Base-by-base conservation (phyloP, 2,113 vertebrate species). In the Vanacampus margaritifer region DNA sequence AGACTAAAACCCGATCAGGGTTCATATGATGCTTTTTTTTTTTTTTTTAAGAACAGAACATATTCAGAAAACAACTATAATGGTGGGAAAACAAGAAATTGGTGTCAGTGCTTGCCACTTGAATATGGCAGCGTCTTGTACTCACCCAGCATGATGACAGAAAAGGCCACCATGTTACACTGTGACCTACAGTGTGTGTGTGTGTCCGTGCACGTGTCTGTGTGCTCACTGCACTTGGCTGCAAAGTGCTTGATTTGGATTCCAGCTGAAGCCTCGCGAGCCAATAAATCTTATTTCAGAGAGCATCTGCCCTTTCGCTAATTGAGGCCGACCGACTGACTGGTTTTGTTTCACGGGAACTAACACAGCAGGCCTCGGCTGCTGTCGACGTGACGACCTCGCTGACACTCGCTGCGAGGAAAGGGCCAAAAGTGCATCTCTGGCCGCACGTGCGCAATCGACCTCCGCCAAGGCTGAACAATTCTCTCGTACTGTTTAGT, bases 301-400 rank as follows among this genome's bases (percentile, higher is more conserved):
- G 60, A 76, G 76, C 62, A 72, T 79, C 68, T 78, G 64, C 67
- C 83, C 70, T 83, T 81, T 80, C 65, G 81, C 73, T 51, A 72
- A 77, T 28, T 63, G 21, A 43, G 60, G 60, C 37, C 61, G 64
- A 43, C 61, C 28, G 50, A 19, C 65, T 59, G 28, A 61, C 69
- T 66, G 24, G 64, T 48, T 63, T 74, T 68, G 45, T 51, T 9
- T 2, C n/a, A 45, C 68, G 58, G 39, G 0, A 36, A 66, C 12
- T 62, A 46, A 24, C 65, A 64, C 32, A 23, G 13, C 1, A 2
- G 35, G 54, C 28, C 59, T 23, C 17, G 36, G 11, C 24, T 62
- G 43, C 50, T 60, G 12, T 66, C 19, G n/a, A 64, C 36, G 59
- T 35, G 11, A 19, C 58, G 48, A 60, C 53, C 37, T 43, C 23